phyloP scores from a whole-genome alignment of 2,888 invertebrate species.

The Hedya salicella region DNA sequence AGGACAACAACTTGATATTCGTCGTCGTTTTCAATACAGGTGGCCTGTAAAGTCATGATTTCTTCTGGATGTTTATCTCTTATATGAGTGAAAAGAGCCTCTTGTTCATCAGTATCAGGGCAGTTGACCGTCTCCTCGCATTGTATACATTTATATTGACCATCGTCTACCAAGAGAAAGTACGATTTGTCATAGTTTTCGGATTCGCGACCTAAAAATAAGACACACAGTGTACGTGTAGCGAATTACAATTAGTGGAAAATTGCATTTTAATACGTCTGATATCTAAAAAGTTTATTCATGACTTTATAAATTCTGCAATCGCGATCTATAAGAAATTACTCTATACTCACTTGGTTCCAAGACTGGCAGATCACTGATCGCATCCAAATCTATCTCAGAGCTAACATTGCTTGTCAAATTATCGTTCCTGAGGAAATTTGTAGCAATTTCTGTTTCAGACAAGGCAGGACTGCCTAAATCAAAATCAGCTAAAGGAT shows the following conservation, averaged over 20 bases:
- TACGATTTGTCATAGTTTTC: constrained; percentile 26
- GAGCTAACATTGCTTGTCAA: constrained; percentile 11
- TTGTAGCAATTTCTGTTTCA: constrained; percentile 27
- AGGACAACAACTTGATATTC: constrained; percentile 21
- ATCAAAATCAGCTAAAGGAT: constrained; percentile 28
- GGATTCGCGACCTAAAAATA: constrained; percentile 10
- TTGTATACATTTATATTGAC: constrained; percentile 19
- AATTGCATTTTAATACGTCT: no score
- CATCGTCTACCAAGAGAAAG: constrained; percentile 20
- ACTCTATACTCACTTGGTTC: constrained; percentile 12
- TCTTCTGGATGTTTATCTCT: constrained; percentile 27
- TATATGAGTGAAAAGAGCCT: constrained; percentile 17
- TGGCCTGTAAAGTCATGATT: constrained; percentile 23
- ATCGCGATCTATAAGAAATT: no score
- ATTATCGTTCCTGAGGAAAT: constrained; percentile 9
- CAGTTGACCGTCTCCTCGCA: constrained; percentile 11
- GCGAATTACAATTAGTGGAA: neutral
- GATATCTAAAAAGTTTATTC: no score
- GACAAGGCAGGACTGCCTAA: constrained; percentile 15
- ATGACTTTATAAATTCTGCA: no score
- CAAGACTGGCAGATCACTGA: constrained; percentile 4
- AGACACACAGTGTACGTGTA: neutral
- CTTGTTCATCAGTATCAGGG: constrained; percentile 10
- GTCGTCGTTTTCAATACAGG: constrained; percentile 10
- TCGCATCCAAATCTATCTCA: constrained; percentile 17